Conservation (phyloP, 2,888 invertebrate genomes). For the Nudaria mundana region DNA sequence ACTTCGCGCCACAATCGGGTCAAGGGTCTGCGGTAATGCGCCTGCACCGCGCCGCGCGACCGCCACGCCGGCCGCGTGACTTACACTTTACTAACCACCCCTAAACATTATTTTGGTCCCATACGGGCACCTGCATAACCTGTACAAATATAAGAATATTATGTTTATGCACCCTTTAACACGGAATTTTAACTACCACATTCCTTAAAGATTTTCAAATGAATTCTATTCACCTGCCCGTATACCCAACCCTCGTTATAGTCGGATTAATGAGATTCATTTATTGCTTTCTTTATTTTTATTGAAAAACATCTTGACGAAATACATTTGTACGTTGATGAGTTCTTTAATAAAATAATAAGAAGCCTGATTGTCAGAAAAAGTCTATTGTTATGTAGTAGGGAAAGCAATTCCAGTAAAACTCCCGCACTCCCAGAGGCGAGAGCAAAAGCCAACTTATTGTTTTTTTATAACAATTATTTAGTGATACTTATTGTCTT, state of each 20-base stretch:
- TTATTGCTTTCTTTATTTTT: conserved; percentile 40
- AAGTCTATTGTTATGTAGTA: too few species aligned
- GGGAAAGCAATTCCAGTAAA: too few species aligned
- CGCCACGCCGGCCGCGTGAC: conserved; percentile 11
- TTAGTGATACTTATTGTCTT: too few species aligned
- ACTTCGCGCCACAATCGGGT: conserved; percentile 72
- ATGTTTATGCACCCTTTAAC: conserved; percentile 62
- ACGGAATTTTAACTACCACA: conserved; percentile 49
- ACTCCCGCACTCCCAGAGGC: too few species aligned
- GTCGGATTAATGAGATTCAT: conserved; percentile 49
- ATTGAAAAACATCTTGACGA: conserved; percentile 37
- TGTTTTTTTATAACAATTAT: too few species aligned
- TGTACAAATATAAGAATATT: conserved; percentile 44
- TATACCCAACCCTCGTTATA: conserved; percentile 47
- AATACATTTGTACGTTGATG: conserved; percentile 23
- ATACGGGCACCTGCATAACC: conserved; percentile 64
- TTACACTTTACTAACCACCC: conserved; percentile 18
- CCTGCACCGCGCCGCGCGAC: conserved; percentile 35
- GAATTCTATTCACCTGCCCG: conserved; percentile 69
- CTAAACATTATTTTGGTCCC: conserved; percentile 30
- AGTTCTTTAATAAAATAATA: conserved; percentile 16
- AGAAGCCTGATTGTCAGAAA: too few species aligned
- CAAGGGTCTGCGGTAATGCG: conserved; percentile 66
- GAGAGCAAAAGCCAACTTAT: conserved; percentile 23
- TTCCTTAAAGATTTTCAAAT: conserved; percentile 51